These are phyloP conservation scores for Conus betulinus DNA, from an alignment of 1,140 invertebrate species.

Conservation along the genomic window DNA sequence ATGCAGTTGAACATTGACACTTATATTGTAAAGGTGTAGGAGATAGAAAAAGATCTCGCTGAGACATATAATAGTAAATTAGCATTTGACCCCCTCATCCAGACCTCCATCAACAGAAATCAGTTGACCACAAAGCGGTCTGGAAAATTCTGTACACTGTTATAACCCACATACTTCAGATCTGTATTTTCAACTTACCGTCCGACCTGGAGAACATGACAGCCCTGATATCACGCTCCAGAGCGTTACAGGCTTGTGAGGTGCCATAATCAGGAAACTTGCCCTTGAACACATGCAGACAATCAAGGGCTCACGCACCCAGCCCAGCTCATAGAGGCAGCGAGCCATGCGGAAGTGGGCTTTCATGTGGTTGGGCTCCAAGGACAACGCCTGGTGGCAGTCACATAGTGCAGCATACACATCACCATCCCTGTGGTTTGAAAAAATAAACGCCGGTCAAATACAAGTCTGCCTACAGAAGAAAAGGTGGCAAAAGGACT, in stretches of 20 bases:
- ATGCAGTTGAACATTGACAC: too few relatives aligned
- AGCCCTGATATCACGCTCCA: slow-evolving; percentile 86
- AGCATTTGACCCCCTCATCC: too few relatives aligned
- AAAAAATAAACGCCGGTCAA: too few relatives aligned
- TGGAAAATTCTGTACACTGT: too few relatives aligned
- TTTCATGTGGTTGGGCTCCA: slow-evolving; percentile 90
- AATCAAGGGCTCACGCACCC: slow-evolving; percentile 84
- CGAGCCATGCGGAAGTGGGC: slow-evolving; percentile 87
- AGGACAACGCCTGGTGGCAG: slow-evolving; percentile 86
- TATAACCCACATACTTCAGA: neutral
- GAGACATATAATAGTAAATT: too few relatives aligned
- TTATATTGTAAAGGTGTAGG: too few relatives aligned
- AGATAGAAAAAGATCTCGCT: too few relatives aligned
- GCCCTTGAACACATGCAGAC: slow-evolving; percentile 79
- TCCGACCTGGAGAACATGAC: slow-evolving; percentile 74
- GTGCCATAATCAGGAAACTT: slow-evolving; percentile 75
- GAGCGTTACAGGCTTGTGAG: slow-evolving; percentile 81
- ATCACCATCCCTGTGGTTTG: slow-evolving; percentile 79
- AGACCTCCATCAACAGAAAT: too few relatives aligned
- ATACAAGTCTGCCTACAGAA: too few relatives aligned
- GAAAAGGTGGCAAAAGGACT: too few relatives aligned
- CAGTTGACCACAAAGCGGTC: too few relatives aligned
- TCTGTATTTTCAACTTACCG: slow-evolving; percentile 7
- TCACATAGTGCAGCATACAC: slow-evolving; percentile 92
- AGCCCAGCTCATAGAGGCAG: slow-evolving; percentile 86